Percentiles rank a stretch among this genome's conserved stretches.
These are phyloP conservation scores for Scaptomyza montana DNA, from an alignment of 1,140 invertebrate species.

Conservation along the genomic window DNA sequence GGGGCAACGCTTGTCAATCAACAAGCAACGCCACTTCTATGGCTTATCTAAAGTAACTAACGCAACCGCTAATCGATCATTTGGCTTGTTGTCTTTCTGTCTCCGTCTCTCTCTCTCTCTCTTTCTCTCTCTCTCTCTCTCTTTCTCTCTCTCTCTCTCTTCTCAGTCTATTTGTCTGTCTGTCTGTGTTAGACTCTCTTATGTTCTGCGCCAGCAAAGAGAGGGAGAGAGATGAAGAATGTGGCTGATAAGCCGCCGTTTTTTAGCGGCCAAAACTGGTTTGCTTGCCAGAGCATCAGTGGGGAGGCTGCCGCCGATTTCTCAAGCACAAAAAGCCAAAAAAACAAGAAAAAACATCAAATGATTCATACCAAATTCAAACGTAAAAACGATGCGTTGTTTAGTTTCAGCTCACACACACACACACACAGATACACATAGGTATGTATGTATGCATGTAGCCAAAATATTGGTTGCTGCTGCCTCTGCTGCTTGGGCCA, in stretches of 20 bases:
- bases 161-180: not conserved
- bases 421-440: slow-evolving; percentile 6
- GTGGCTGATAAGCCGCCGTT: slow-evolving; percentile 42
- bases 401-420: slow-evolving; percentile 38
- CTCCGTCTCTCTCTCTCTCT: slow-evolving; percentile 1
- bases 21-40: slow-evolving; percentile 53
- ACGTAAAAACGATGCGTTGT: slow-evolving; percentile 61
- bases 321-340: slow-evolving; percentile 31
- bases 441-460: not conserved
- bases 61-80: slow-evolving; percentile 58
- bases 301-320: slow-evolving; percentile 18
- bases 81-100: slow-evolving; percentile 6
- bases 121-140: slow-evolving; percentile 17
- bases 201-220: not conserved
- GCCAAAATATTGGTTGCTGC: slow-evolving; percentile 28
- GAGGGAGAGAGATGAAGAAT: slow-evolving; percentile 25
- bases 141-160: slow-evolving; percentile 13
- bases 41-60: slow-evolving; percentile 60
- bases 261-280: slow-evolving; percentile 33
- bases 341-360: slow-evolving; percentile 21
- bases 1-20: slow-evolving; percentile 44
- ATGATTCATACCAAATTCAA: slow-evolving; percentile 61
- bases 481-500: slow-evolving; percentile 6
- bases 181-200: not conserved
- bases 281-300: slow-evolving; percentile 10